phyloP scores from a whole-genome alignment of 1,140 invertebrate species.

The Drosophila lowei region DNA sequence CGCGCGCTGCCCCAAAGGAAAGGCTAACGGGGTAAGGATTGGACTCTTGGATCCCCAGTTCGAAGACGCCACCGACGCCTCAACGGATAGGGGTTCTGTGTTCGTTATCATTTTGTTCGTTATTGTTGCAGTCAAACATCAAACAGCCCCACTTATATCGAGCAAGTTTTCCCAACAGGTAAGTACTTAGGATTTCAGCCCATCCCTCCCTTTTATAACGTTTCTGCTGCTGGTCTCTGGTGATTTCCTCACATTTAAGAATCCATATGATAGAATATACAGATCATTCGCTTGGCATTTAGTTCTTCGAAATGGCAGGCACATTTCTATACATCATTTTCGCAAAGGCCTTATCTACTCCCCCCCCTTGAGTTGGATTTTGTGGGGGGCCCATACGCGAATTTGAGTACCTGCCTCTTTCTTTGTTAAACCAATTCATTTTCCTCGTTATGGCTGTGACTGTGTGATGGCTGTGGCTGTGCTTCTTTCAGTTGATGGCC shows the following conservation, averaged over 20 bases:
- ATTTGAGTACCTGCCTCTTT: constrained; percentile 50
- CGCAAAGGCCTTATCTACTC: too few species aligned
- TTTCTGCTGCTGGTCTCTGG: neutral
- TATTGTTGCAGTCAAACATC: too few species aligned
- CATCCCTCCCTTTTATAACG: neutral
- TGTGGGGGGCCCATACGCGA: constrained; percentile 13
- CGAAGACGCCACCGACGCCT: too few species aligned
- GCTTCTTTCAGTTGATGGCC: constrained; percentile 48
- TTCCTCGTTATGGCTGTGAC: constrained; percentile 29
- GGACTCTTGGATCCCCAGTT: too few species aligned
- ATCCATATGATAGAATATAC: too few species aligned
- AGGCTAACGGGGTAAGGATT: neutral
- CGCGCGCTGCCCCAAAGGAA: neutral
- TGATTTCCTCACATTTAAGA: too few species aligned
- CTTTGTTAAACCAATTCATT: constrained; percentile 72
- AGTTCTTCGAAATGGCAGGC: too few species aligned
- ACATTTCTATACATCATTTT: too few species aligned
- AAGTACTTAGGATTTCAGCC: too few species aligned
- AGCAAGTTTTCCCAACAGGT: too few species aligned
- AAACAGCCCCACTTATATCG: too few species aligned
- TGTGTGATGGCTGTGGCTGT: neutral
- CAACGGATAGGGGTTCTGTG: neutral
- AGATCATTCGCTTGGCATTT: too few species aligned
- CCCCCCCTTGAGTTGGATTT: neutral
- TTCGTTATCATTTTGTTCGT: constrained; percentile 2